phyloP scores from a whole-genome alignment of 2,113 vertebrate species.

The Prietella phreatophila region DNA sequence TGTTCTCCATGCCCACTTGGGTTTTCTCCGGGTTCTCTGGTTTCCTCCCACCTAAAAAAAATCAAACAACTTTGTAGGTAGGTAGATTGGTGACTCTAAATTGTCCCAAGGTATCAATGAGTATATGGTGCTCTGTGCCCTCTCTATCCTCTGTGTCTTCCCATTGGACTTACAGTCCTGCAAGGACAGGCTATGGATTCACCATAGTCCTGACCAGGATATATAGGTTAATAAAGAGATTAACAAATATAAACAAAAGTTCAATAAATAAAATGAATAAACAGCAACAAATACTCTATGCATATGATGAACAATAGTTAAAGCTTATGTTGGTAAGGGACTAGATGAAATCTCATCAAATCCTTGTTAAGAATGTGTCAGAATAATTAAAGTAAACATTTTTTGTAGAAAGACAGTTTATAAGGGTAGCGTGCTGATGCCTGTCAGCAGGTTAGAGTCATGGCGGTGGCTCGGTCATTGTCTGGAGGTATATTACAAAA shows the following conservation, averaged over 20 bases:
- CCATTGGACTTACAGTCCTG: neutral
- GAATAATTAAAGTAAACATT: neutral
- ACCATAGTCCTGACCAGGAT: neutral
- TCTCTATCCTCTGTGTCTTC: neutral
- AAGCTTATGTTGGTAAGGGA: neutral
- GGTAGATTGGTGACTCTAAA: neutral
- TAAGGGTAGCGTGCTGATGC: neutral
- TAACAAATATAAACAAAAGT: neutral
- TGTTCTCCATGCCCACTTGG: neutral
- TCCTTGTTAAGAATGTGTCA: neutral
- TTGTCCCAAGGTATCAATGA: neutral
- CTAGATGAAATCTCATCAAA: neutral
- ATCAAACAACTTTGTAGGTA: neutral
- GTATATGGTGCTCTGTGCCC: neutral
- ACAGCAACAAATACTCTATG: neutral
- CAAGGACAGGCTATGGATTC: neutral
- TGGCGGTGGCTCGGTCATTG: neutral
- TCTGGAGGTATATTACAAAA: neutral
- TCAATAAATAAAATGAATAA: neutral
- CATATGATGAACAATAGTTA: neutral
- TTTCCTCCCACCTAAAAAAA: neutral
- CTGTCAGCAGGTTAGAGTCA: neutral
- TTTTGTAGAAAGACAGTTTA: neutral
- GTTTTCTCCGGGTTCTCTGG: too few species aligned
- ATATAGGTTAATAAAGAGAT: neutral